Evolutionary conservation across 1,140 invertebrate species (phyloP).

Genomic region (Paramacrobiotus metropolitanus): DNA sequence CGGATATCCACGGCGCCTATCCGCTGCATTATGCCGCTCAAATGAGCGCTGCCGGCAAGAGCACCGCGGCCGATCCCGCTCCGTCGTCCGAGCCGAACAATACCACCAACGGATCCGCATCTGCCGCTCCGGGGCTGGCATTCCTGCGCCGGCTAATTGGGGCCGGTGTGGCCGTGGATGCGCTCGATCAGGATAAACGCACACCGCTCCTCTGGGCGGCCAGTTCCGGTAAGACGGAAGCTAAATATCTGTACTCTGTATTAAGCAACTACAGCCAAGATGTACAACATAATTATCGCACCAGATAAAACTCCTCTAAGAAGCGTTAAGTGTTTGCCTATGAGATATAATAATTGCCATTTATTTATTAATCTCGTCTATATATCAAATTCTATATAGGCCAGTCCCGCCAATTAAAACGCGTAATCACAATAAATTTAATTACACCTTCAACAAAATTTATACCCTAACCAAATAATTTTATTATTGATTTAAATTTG

Average conservation of each 20-base stretch:
- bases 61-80: slow-evolving; percentile 7
- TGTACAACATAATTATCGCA: not conserved
- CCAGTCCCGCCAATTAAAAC: too few species aligned
- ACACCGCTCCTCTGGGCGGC: slow-evolving; percentile 88
- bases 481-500: too few species aligned
- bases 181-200: slow-evolving; percentile 63
- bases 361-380: too few species aligned
- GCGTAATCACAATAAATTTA: too few species aligned
- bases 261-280: not conserved
- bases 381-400: too few species aligned
- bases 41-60: slow-evolving; percentile 39
- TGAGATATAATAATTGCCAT: too few species aligned
- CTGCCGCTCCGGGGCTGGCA: slow-evolving; percentile 33
- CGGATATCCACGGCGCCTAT: slow-evolving; percentile 77
- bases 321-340: too few species aligned
- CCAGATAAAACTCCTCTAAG: too few species aligned
- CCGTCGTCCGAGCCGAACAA: not conserved
- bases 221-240: slow-evolving; percentile 42
- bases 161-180: slow-evolving; percentile 51
- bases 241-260: slow-evolving; percentile 3
- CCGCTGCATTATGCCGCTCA: slow-evolving; percentile 91
- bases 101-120: slow-evolving; percentile 3
- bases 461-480: too few species aligned
- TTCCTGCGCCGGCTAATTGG: slow-evolving; percentile 58
- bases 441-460: too few species aligned